A percentile compares a stretch with the other conserved stretches of the same genome.
phyloP scores from a whole-genome alignment of 2,888 invertebrate species.

The Mythimna ferrago region DNA sequence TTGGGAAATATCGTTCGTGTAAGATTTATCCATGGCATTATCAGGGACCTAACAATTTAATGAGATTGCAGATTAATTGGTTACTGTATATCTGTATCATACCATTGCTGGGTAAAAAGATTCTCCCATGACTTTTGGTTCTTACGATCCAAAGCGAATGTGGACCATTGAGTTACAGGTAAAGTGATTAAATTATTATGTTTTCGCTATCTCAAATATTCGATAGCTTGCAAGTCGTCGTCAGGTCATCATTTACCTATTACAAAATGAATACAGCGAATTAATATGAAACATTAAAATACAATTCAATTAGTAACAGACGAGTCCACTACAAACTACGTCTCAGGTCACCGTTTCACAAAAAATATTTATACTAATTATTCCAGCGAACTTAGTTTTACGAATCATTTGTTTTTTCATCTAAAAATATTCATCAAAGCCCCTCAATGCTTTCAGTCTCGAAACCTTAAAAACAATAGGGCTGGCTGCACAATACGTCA shows the following conservation, averaged over 20 bases:
- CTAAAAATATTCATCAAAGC: conserved; percentile 55
- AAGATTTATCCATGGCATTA: neutral
- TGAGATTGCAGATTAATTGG: neutral
- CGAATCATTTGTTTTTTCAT: conserved; percentile 37
- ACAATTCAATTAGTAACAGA: conserved; percentile 6
- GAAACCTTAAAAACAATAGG: conserved; percentile 48
- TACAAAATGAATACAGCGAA: too few species aligned
- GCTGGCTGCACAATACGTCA: conserved; percentile 35
- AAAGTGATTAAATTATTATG: neutral
- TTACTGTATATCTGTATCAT: neutral
- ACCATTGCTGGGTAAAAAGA: neutral
- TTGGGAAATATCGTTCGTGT: neutral
- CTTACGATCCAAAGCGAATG: neutral
- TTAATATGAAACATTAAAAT: too few species aligned
- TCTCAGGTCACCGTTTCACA: neutral
- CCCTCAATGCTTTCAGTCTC: conserved; percentile 36
- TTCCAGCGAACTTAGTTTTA: conserved; percentile 19
- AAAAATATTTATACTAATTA: conserved; percentile 14
- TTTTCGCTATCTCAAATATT: neutral
- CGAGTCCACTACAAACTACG: neutral
- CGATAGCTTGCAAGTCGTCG: too few species aligned
- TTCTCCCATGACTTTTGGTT: neutral
- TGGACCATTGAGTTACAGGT: neutral
- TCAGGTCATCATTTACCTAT: too few species aligned
- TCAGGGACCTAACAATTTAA: neutral